Base-by-base conservation (phyloP, 1,140 invertebrate species). In the Delia radicum region DNA sequence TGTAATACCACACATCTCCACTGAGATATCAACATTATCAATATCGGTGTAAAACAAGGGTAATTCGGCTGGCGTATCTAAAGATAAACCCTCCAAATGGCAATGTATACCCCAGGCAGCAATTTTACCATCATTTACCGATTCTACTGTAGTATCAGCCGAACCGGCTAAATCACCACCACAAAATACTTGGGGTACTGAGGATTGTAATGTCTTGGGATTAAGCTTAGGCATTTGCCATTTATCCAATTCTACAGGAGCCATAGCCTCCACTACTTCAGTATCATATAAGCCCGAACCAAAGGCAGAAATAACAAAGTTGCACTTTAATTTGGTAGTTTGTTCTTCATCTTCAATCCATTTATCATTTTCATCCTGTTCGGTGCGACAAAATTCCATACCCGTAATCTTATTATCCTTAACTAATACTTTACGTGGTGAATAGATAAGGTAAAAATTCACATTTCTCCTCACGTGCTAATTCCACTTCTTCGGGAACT, bases 81-180 rank as follows among this genome's bases (percentile, higher is more conserved):
- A 88, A 0, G 89, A 86, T 10, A 91, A 79, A 10, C 90, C 91
- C 87, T 94, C 79, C 71, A 99, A 88, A 85, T 95, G 96, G 80
- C 93, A 93, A 83, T 99, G 98, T 67, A 99, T 98, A 79, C 91
- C 90, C 97, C 97, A 99, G 6, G 97, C 94, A 0, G 98, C 97
- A 5, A 93, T 95, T 89, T 99, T 99, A 27, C 98, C 98, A 88
- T 99, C 98, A 87, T 99, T 99, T 0, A 98, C 96, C 2, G 96
- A 94, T 88, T 99, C 98, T 0, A 99, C 98, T 0, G 98, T 99
- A 0, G 98, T 99, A 86, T 99, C 95, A 0, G 97, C 93, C 24
- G 96, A 89, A 1, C 97, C 97, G 8, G 95, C 96, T 8, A 99
- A 81, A 87, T 99, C 98, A 0, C 98, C 98, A 8, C 98, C 98